Percentiles rank a stretch among this genome's conserved stretches.
These are phyloP conservation scores for Phoeniculus purpureus DNA, from an alignment of 2,797 vertebrate genomes.

Conservation along the genomic window DNA sequence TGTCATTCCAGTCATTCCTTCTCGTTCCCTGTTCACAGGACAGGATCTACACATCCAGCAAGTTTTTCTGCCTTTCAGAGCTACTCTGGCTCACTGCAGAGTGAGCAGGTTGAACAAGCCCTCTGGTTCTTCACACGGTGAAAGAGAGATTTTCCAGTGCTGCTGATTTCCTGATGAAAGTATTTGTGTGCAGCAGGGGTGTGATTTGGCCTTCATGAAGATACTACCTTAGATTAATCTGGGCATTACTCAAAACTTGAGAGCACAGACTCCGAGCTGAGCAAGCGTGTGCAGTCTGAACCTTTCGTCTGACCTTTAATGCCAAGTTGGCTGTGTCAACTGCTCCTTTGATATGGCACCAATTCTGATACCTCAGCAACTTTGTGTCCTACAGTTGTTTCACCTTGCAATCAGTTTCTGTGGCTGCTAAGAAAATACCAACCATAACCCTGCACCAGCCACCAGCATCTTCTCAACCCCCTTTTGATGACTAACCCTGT, in stretches of 20 bases:
- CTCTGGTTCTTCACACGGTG: neutral
- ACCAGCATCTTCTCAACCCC: neutral
- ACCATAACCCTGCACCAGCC: neutral
- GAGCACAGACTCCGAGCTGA: neutral
- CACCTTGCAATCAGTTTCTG: neutral
- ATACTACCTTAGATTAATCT: neutral
- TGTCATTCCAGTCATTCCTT: neutral
- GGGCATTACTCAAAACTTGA: neutral
- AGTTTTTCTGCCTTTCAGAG: neutral
- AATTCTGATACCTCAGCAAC: neutral
- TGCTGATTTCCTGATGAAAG: neutral
- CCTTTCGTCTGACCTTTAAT: neutral
- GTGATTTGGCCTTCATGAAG: neutral
- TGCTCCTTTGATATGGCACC: constrained; percentile 7
- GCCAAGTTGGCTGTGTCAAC: neutral
- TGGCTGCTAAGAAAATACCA: neutral
- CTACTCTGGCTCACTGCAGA: neutral
- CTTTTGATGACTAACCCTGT: neutral
- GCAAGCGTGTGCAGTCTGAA: neutral
- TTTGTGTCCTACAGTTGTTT: neutral
- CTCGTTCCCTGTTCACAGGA: neutral
- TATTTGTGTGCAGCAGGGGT: neutral
- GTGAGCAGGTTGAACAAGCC: neutral
- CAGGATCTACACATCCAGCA: neutral
- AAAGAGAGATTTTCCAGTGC: neutral